These are phyloP conservation scores for fruit fly (Drosophila melanogaster) DNA, from an alignment of 1,140 invertebrate species.

Conservation along the genomic window Release_6_plus_ISO1_MT NT_033777.3:18480501-18481000, in stretches of 20 bases:
- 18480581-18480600: constrained; percentile 84
- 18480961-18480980: constrained; percentile 64
- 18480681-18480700: constrained; percentile 59
- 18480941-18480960: constrained; percentile 36
- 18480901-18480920: constrained; percentile 55
- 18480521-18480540: constrained; percentile 26
- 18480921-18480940: constrained; percentile 45
- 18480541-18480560: constrained; percentile 33
- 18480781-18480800: constrained; percentile 51
- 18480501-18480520: constrained; percentile 13
- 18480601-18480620: constrained; percentile 84
- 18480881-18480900: constrained; percentile 74
- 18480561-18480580: constrained; percentile 71
- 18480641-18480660: constrained; percentile 84
- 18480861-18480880: constrained; percentile 77
- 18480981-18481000: constrained; percentile 59
- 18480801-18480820: background rate
- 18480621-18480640: constrained; percentile 84
- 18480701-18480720: constrained; percentile 45
- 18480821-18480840: constrained; percentile 36
- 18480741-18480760: constrained; percentile 58
- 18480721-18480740: constrained; percentile 46
- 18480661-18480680: constrained; percentile 81
- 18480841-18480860: constrained; percentile 28
- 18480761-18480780: constrained; percentile 74